Conservation (phyloP, 2,888 invertebrate genomes). For the Sinelater perroti region DNA sequence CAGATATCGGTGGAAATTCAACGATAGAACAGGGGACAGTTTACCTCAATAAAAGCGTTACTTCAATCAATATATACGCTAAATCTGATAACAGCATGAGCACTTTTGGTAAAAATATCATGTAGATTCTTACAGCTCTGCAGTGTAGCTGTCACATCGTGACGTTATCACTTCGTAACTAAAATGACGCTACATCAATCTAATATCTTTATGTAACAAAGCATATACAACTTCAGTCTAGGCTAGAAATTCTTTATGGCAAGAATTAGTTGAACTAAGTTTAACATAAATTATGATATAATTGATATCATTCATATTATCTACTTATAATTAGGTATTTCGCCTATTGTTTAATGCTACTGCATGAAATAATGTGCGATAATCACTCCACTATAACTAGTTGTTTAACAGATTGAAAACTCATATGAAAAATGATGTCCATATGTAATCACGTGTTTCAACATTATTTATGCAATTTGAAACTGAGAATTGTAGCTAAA, state of each 20-base stretch:
- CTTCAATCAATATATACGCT: conserved; percentile 38
- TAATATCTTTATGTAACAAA: conserved; percentile 53
- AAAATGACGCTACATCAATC: conserved; percentile 40
- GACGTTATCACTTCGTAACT: conserved; percentile 41
- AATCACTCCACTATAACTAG: too few relatives aligned
- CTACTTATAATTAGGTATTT: conserved; percentile 49
- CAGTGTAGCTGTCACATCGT: conserved; percentile 43
- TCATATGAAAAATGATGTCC: too few relatives aligned
- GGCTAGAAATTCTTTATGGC: conserved; percentile 60
- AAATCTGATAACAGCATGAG: conserved; percentile 69
- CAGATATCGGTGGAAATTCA: conserved; percentile 17
- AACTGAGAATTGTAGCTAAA: too few relatives aligned
- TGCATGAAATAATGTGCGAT: conserved; percentile 29
- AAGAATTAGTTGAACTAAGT: conserved; percentile 57
- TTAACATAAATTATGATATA: conserved; percentile 49
- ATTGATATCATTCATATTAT: conserved; percentile 53
- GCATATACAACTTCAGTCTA: conserved; percentile 58
- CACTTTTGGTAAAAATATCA: conserved; percentile 73
- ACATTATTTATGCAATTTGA: too few relatives aligned
- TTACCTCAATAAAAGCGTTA: conserved; percentile 27
- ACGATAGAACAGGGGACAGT: conserved; percentile 1
- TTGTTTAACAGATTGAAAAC: too few relatives aligned
- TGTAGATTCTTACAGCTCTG: conserved; percentile 53
- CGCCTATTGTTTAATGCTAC: conserved; percentile 42
- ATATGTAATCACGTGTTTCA: too few relatives aligned